These are phyloP conservation scores for Psettodes erumei DNA, from an alignment of 2,113 vertebrate genomes.

Conservation along the genomic window DNA sequence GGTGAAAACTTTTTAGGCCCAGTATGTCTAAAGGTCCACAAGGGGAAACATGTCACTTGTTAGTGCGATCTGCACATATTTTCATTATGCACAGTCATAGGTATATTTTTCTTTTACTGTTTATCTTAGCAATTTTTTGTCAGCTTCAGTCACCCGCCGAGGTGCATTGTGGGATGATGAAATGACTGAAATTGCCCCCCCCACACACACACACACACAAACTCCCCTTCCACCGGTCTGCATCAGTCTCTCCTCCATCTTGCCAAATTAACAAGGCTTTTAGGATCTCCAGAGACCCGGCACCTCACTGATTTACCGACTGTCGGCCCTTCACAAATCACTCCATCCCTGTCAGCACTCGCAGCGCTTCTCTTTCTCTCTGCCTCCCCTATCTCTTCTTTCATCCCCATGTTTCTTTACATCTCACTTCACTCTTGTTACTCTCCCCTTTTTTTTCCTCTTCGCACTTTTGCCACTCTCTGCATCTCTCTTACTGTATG, in stretches of 20 bases:
- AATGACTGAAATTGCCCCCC: conserved; percentile 27
- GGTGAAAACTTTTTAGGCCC: neutral
- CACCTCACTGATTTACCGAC: conserved; percentile 74
- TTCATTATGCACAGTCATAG: conserved; percentile 44
- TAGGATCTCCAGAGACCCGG: conserved; percentile 66
- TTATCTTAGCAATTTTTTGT: conserved; percentile 11
- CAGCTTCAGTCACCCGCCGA: conserved; percentile 29
- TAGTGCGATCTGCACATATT: conserved; percentile 39
- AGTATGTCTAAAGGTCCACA: neutral
- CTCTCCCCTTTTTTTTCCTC: neutral
- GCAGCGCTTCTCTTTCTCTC: conserved; percentile 43
- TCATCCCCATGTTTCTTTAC: conserved; percentile 42
- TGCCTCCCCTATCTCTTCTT: conserved; percentile 31
- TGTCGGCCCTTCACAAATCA: conserved; percentile 70
- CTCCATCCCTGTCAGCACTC: conserved; percentile 68
- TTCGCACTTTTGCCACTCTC: conserved; percentile 2
- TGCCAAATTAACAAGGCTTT: conserved; percentile 78
- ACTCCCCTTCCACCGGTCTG: conserved; percentile 26
- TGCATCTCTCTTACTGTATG: conserved; percentile 8
- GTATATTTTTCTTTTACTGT: conserved; percentile 20
- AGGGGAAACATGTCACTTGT: conserved; percentile 20
- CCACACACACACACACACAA: conserved; percentile 10
- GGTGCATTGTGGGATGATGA: conserved; percentile 51
- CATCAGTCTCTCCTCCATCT: conserved; percentile 56
- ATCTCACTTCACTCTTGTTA: conserved; percentile 42